phyloP scores from a whole-genome alignment of 2,888 invertebrate genomes.

The Cryptocheilus praepositus region DNA sequence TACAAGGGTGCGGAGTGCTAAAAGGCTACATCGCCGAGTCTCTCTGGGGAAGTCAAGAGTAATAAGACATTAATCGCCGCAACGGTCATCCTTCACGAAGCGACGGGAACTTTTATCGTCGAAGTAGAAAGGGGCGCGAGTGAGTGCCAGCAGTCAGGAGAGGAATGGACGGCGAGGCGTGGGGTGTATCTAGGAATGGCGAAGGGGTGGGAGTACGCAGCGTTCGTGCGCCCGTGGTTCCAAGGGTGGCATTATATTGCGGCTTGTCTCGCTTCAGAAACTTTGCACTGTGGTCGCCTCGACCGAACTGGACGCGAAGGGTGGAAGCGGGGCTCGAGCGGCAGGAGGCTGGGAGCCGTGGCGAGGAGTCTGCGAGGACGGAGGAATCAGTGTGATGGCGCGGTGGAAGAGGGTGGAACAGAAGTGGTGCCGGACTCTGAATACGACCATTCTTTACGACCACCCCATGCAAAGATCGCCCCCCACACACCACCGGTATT shows the following conservation, averaged over 20 bases:
- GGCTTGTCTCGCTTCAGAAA: conserved; percentile 71
- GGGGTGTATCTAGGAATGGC: conserved; percentile 28
- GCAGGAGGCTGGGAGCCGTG: conserved; percentile 15
- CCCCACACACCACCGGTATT: conserved; percentile 62
- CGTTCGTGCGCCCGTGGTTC: conserved; percentile 38
- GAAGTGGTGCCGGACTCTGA: conserved; percentile 58
- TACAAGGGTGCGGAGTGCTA: too few relatives aligned
- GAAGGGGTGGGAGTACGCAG: neutral
- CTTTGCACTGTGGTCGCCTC: conserved; percentile 68
- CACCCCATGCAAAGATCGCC: conserved; percentile 66
- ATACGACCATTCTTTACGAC: conserved; percentile 69
- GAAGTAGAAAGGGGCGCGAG: conserved; percentile 13
- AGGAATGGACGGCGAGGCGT: conserved; percentile 17
- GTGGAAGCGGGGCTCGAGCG: conserved; percentile 41
- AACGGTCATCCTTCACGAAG: conserved; percentile 12
- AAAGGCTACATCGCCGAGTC: too few relatives aligned
- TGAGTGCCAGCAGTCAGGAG: conserved; percentile 14
- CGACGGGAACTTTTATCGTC: conserved; percentile 12
- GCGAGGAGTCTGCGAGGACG: conserved; percentile 31
- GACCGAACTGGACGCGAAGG: conserved; percentile 42
- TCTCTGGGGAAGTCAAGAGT: too few relatives aligned
- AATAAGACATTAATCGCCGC: too few relatives aligned
- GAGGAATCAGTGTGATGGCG: conserved; percentile 33
- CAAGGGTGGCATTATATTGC: conserved; percentile 68
- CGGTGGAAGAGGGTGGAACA: conserved; percentile 45